Evolutionary conservation across 2,113 vertebrate genomes (phyloP).

Genomic region (Misgurnus mizolepis): DNA sequence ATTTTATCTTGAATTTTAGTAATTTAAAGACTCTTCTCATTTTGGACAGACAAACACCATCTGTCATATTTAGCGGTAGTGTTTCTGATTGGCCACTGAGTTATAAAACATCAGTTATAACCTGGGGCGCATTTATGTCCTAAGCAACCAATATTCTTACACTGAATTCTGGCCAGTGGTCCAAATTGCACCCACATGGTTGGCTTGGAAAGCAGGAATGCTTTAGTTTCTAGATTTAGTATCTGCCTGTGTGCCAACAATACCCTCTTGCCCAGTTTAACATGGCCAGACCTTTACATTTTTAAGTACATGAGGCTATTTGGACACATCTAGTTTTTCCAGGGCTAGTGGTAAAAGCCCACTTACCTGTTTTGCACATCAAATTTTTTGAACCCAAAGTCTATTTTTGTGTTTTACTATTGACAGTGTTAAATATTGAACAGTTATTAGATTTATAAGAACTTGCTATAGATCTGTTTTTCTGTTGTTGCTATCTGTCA

Average conservation of each 20-base stretch:
- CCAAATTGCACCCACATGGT: constrained; percentile 8
- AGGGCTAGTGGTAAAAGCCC: neutral
- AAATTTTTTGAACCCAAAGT: neutral
- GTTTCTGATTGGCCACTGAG: neutral
- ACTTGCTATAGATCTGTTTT: neutral
- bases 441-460: neutral
- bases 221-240: neutral
- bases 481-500: neutral
- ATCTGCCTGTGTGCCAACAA: neutral
- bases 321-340: neutral
- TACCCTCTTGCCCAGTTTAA: neutral
- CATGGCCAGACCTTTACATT: constrained; percentile 4
- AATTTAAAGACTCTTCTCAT: neutral
- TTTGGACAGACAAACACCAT: constrained; percentile 4
- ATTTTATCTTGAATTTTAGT: neutral
- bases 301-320: neutral
- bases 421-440: neutral
- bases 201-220: neutral
- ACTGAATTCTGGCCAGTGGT: neutral
- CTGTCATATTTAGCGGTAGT: neutral
- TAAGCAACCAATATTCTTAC: neutral
- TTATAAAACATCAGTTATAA: neutral
- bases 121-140: neutral
- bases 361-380: neutral
- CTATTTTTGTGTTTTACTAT: neutral